These are phyloP conservation scores for Dynastes grantii DNA, from an alignment of 2,888 invertebrate species.

Conservation along the genomic window DNA sequence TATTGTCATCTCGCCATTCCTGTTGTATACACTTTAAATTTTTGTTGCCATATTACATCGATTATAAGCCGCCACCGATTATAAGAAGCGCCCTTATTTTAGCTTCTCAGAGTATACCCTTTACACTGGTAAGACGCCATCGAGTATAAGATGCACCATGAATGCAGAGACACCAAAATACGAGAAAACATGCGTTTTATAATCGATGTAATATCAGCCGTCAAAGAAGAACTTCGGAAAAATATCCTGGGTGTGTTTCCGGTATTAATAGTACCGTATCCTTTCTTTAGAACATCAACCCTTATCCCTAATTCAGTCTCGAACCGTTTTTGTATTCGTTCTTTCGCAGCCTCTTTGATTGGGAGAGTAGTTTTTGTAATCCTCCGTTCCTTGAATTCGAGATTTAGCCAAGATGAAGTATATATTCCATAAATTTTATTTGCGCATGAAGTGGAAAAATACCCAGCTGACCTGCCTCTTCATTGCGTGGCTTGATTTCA, in stretches of 20 bases:
- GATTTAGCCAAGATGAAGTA: slow-evolving; percentile 59
- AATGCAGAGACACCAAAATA: too few species aligned
- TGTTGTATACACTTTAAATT: slow-evolving; percentile 53
- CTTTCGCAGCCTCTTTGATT: slow-evolving; percentile 53
- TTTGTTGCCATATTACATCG: slow-evolving; percentile 50
- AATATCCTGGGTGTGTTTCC: slow-evolving; percentile 43
- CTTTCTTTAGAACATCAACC: slow-evolving; percentile 38
- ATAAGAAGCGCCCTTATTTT: too few species aligned
- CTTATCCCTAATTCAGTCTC: slow-evolving; percentile 53
- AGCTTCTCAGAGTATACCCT: too few species aligned
- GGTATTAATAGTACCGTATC: slow-evolving; percentile 44
- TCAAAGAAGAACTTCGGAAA: too few species aligned
- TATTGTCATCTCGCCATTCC: slow-evolving; percentile 39
- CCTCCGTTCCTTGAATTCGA: slow-evolving; percentile 60
- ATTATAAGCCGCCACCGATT: slow-evolving; percentile 52
- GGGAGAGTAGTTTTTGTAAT: slow-evolving; percentile 52
- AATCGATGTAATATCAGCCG: too few species aligned
- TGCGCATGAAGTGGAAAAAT: slow-evolving; percentile 59
- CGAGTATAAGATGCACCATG: too few species aligned
- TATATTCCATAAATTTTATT: slow-evolving; percentile 60
- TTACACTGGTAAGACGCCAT: too few species aligned
- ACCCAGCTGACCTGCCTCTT: slow-evolving; percentile 51
- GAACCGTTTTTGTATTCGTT: slow-evolving; percentile 55
- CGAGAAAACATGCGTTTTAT: too few species aligned
- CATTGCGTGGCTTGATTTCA: neutral